These are phyloP conservation scores for Osmoderma eremita DNA, from an alignment of 2,888 invertebrate species.

Conservation along the genomic window DNA sequence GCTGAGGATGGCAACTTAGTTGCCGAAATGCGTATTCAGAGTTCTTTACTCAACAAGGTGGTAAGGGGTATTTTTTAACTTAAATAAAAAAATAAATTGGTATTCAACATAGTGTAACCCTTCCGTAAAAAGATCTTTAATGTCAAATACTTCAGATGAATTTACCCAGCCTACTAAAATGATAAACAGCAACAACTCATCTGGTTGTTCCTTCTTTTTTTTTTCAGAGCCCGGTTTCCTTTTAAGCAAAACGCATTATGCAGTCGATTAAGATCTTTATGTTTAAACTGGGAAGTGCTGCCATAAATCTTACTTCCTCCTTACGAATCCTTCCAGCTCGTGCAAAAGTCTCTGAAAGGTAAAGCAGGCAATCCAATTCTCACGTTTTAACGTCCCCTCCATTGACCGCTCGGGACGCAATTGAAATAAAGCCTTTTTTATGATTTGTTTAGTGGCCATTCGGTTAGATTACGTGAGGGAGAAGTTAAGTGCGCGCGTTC, in stretches of 20 bases:
- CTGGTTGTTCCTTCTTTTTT: too few relatives aligned
- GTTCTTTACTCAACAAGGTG: too few relatives aligned
- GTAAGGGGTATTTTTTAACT: too few relatives aligned
- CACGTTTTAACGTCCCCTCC: slow-evolving; percentile 20
- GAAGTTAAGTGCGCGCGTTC: slow-evolving; percentile 18
- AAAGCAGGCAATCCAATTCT: slow-evolving; percentile 20
- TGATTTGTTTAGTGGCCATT: slow-evolving; percentile 34
- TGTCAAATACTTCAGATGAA: too few relatives aligned
- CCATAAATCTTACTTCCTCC: slow-evolving; percentile 16
- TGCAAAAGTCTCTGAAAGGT: background rate
- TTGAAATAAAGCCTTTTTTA: slow-evolving; percentile 29
- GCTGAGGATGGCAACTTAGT: too few relatives aligned
- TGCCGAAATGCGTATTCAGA: too few relatives aligned
- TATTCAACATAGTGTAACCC: too few relatives aligned
- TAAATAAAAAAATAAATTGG: too few relatives aligned
- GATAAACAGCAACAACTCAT: too few relatives aligned
- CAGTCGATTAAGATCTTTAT: slow-evolving; percentile 21
- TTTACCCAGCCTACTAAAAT: too few relatives aligned
- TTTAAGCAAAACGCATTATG: slow-evolving; percentile 12
- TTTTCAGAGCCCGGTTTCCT: background rate
- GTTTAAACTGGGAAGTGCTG: background rate
- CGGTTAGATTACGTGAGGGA: slow-evolving; percentile 30
- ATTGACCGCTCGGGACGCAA: slow-evolving; percentile 27
- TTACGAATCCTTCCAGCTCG: slow-evolving; percentile 6
- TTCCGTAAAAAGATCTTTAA: too few relatives aligned